Evolutionary conservation across 2,797 vertebrate species (phyloP).

Genomic region (Neopelma chrysocephalum): DNA sequence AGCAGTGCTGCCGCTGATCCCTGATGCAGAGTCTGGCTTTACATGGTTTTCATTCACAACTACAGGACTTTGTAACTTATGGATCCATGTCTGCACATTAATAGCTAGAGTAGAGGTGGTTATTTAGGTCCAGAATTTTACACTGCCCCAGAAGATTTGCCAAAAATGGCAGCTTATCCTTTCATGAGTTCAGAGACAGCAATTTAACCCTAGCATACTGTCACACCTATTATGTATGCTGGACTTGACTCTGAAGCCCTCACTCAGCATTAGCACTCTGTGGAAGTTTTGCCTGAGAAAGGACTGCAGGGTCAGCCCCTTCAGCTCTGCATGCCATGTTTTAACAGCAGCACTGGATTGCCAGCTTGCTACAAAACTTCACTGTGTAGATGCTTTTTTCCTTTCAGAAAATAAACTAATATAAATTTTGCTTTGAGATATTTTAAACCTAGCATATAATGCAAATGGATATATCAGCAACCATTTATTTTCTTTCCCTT

Average conservation of each 20-base stretch:
- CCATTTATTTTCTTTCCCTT: constrained; percentile 6
- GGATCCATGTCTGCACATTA: neutral
- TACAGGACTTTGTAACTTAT: neutral
- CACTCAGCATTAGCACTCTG: neutral
- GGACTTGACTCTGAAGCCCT: neutral
- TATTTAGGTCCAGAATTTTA: neutral
- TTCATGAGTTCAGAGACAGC: neutral
- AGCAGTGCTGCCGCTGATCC: neutral
- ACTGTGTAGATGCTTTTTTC: neutral
- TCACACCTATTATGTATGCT: neutral
- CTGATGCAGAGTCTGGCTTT: neutral
- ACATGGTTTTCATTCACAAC: neutral
- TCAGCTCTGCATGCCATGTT: neutral
- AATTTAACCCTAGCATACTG: neutral
- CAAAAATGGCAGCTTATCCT: neutral
- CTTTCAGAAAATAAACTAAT: constrained; percentile 12
- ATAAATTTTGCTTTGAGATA: neutral
- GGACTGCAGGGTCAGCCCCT: neutral
- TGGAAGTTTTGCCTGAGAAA: neutral
- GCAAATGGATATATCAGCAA: neutral
- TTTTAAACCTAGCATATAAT: neutral
- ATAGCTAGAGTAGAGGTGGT: neutral
- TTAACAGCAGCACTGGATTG: neutral
- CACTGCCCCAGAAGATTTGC: neutral
- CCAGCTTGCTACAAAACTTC: neutral